These are phyloP conservation scores for Atherinomorus stipes DNA, from an alignment of 2,113 vertebrate species.

Conservation along the genomic window DNA sequence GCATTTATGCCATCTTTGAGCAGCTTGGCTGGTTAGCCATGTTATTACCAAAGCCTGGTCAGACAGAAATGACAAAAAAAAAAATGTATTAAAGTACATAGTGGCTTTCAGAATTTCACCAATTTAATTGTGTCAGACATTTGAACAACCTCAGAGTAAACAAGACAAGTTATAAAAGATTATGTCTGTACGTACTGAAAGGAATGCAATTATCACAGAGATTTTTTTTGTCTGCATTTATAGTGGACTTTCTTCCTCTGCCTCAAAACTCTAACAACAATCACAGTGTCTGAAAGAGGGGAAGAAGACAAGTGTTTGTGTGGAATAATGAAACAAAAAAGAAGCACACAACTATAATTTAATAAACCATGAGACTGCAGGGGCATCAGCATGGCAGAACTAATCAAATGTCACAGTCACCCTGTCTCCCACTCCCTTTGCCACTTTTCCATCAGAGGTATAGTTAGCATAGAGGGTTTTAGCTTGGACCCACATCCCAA, in stretches of 20 bases:
- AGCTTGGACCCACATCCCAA: slow-evolving; percentile 56
- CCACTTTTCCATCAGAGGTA: slow-evolving; percentile 67
- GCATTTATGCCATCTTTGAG: slow-evolving; percentile 50
- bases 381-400: slow-evolving; percentile 65
- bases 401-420: slow-evolving; percentile 71
- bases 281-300: slow-evolving; percentile 27
- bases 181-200: slow-evolving; percentile 15
- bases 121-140: slow-evolving; percentile 22
- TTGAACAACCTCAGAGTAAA: slow-evolving; percentile 14
- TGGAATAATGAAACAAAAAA: slow-evolving; percentile 50
- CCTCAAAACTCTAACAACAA: slow-evolving; percentile 17
- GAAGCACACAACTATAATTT: slow-evolving; percentile 59
- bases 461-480: slow-evolving; percentile 57
- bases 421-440: slow-evolving; percentile 39
- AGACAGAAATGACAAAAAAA: slow-evolving; percentile 22
- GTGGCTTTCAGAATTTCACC: slow-evolving; percentile 3
- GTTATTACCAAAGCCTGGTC: slow-evolving; percentile 50
- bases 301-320: slow-evolving; percentile 16
- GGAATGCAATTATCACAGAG: not conserved
- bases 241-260: not conserved
- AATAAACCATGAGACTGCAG: slow-evolving; percentile 60
- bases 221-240: not conserved
- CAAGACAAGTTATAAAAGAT: slow-evolving; percentile 8
- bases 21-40: slow-evolving; percentile 49
- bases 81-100: not conserved